These are phyloP conservation scores for Synaphobranchus kaupii DNA, from an alignment of 2,797 vertebrate species.

Conservation along the genomic window DNA sequence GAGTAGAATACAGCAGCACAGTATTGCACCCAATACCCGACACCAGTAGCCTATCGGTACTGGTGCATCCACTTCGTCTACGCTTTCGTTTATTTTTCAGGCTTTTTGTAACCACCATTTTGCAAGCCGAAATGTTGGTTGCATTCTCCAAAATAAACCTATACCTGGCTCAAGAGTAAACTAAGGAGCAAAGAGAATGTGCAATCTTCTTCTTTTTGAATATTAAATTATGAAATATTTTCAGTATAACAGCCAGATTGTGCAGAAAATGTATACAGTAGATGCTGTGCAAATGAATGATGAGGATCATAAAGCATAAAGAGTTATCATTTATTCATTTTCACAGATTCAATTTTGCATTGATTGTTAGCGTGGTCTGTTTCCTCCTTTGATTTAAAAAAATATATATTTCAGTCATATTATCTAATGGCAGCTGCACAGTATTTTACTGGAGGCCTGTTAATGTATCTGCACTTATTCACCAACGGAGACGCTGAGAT, in stretches of 20 bases:
- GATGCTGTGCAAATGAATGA: constrained; percentile 56
- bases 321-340: neutral
- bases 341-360: neutral
- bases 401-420: neutral
- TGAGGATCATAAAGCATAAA: constrained; percentile 19
- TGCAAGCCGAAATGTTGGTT: too few relatives aligned
- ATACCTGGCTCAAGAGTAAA: too few relatives aligned
- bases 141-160: too few relatives aligned
- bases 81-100: too few relatives aligned
- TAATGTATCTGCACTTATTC: constrained; percentile 4
- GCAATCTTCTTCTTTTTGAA: neutral
- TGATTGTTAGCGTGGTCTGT: neutral
- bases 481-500: constrained; percentile 18
- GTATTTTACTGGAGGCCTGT: neutral
- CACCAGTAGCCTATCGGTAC: too few relatives aligned
- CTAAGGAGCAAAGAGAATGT: neutral
- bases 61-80: too few relatives aligned
- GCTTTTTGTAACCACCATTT: too few relatives aligned
- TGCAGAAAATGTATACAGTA: constrained; percentile 65
- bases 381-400: neutral
- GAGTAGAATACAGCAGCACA: too few relatives aligned
- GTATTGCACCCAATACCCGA: too few relatives aligned
- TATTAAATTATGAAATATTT: too few relatives aligned
- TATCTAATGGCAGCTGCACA: neutral
- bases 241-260: too few relatives aligned